Evolutionary conservation across 2,797 vertebrate genomes (phyloP).

Genomic region (Neosilurus hyrtlii): DNA sequence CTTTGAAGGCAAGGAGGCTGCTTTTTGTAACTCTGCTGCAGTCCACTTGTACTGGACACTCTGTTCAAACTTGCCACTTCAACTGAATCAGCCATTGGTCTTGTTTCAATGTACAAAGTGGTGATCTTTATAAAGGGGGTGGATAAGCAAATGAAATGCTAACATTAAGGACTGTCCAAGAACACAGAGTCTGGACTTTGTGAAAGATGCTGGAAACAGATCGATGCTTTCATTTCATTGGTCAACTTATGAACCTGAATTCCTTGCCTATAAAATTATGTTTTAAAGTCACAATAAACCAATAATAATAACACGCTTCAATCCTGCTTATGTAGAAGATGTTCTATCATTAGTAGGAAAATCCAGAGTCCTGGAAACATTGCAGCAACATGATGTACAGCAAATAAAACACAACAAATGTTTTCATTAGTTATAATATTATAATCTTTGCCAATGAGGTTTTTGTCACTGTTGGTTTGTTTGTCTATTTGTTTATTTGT

Average conservation of each 20-base stretch:
- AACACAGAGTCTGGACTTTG: conserved; percentile 20
- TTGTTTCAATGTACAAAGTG: conserved; percentile 21
- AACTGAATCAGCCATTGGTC: conserved; percentile 28
- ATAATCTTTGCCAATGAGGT: no score
- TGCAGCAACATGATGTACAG: neutral
- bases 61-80: conserved; percentile 42
- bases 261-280: neutral
- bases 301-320: neutral
- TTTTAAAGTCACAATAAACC: neutral
- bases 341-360: neutral
- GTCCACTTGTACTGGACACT: conserved; percentile 48
- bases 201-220: conserved; percentile 14
- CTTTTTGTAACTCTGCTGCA: conserved; percentile 54
- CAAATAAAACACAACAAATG: neutral
- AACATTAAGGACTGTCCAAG: conserved; percentile 18
- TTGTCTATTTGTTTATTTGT: no score
- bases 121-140: conserved; percentile 13
- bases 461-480: no score
- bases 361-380: neutral
- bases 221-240: neutral
- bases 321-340: neutral
- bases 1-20: conserved; percentile 59
- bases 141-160: conserved; percentile 20
- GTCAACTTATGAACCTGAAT: neutral
- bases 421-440: neutral